Evolutionary conservation across 2,113 vertebrate species (phyloP), one percentile per base, ranked within the genome.

Genomic region (Xenus cinereus): DNA sequence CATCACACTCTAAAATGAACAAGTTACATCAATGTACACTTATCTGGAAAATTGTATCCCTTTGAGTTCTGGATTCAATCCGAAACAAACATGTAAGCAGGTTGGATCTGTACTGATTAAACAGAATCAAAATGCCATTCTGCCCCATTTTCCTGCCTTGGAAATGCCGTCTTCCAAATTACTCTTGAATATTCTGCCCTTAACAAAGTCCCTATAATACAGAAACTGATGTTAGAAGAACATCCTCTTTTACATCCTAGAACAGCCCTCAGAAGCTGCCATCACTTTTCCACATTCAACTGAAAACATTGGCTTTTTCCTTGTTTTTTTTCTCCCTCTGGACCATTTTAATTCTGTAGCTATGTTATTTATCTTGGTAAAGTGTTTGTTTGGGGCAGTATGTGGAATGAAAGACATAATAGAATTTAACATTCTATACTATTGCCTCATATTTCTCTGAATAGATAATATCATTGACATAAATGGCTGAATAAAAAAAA

Each of bases 401-500:
- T 0, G 0, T 96, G 85, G 84, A 95, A 96, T 90, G 64, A 98
- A 94, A 98, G 84, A 92, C 67, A 69, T 56, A 79, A 63, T 11
- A 91, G 57, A 89, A 94, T 43, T 87, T 94, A 95, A 91, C 96
- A 82, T 94, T 87, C 91, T 95, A 95, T 78, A 89, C n/a, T 94
- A 22, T 94, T 96, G 97, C 85, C 59, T 94, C 93, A 97, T 93
- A 95, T 24, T 94, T 89, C 91, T 88, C 92, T 96, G 90, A 97
- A 97, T 92, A 97, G 76, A 94, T 94, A 96, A 86, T 82, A 95
- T 95, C 94, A 0, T 96, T 95, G 93, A 97, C 69, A 97, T 86
- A 97, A 98, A 96, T 81, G 74, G 27, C 67, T 48, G 63, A 97
- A 97, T 89, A 97, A 97, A 41, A 90, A 95, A 93, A 83, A 96